phyloP scores from a whole-genome alignment of 2,888 invertebrate species.

The Meiosimyza platycephala region DNA sequence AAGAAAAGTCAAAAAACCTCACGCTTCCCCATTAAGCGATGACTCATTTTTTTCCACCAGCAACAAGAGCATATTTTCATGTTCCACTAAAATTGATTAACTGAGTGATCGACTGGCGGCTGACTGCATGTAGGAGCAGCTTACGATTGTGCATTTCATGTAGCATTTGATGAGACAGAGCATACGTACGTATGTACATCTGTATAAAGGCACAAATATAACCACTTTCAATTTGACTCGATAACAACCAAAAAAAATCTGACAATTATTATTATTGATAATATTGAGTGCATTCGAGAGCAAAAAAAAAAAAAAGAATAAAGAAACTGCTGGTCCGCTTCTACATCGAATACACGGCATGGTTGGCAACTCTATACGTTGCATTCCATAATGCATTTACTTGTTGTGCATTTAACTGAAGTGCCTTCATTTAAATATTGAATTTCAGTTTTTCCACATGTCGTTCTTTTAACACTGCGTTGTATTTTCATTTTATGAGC shows the following conservation, averaged over 20 bases:
- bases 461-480: not conserved
- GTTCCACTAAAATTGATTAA: not conserved
- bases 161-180: slow-evolving; percentile 12
- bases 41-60: no score
- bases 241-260: slow-evolving; percentile 12
- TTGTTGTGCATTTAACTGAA: slow-evolving; percentile 21
- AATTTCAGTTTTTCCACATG: slow-evolving; percentile 26
- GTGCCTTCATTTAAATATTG: slow-evolving; percentile 37
- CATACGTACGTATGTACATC: no score
- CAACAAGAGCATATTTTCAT: not conserved
- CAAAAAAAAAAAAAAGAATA: not conserved
- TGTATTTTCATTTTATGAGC: not conserved
- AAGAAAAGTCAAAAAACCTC: no score
- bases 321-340: not conserved
- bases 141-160: slow-evolving; percentile 31
- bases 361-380: slow-evolving; percentile 23
- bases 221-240: slow-evolving; percentile 9
- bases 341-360: not conserved
- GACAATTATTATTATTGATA: slow-evolving; percentile 36
- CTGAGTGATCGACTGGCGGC: no score
- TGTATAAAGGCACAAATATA: no score
- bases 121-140: not conserved
- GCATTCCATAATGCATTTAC: slow-evolving; percentile 1
- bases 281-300: slow-evolving; percentile 27
- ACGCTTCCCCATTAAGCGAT: no score